Conservation (phyloP, 2,113 vertebrate species). For the Myrmecophaga tridactyla region DNA sequence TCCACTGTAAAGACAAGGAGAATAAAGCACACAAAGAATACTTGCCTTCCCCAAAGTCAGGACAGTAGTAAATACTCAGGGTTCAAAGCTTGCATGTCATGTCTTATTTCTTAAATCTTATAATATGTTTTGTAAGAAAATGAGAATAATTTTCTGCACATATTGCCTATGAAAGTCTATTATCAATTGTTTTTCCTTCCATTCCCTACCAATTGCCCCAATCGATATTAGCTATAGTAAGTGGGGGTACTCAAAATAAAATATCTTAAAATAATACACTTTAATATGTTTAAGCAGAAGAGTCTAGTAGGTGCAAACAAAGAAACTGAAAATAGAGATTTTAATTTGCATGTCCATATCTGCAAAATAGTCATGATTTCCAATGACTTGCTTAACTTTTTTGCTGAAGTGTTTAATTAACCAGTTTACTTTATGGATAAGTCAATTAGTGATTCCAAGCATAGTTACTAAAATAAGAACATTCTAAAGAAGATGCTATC, state of each 20-base stretch:
- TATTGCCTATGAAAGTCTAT: background rate
- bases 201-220: background rate
- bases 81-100: background rate
- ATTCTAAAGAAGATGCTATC: background rate
- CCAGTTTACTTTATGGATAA: background rate
- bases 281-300: background rate
- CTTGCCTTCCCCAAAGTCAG: background rate
- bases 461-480: conserved; percentile 33
- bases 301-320: background rate
- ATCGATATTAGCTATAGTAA: background rate
- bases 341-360: conserved; percentile 4
- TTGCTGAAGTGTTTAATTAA: conserved; percentile 45
- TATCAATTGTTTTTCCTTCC: background rate
- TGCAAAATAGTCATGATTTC: conserved; percentile 36
- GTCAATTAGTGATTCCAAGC: conserved; percentile 6
- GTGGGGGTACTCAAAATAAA: background rate
- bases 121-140: background rate
- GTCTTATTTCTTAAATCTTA: background rate
- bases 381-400: conserved; percentile 26
- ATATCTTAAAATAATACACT: background rate
- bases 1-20: background rate
- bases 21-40: background rate
- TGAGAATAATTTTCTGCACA: background rate
- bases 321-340: conserved; percentile 18
- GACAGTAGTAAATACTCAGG: background rate